Evolutionary conservation across 2,888 invertebrate genomes (phyloP).

Genomic region (Ligdia adustata): DNA sequence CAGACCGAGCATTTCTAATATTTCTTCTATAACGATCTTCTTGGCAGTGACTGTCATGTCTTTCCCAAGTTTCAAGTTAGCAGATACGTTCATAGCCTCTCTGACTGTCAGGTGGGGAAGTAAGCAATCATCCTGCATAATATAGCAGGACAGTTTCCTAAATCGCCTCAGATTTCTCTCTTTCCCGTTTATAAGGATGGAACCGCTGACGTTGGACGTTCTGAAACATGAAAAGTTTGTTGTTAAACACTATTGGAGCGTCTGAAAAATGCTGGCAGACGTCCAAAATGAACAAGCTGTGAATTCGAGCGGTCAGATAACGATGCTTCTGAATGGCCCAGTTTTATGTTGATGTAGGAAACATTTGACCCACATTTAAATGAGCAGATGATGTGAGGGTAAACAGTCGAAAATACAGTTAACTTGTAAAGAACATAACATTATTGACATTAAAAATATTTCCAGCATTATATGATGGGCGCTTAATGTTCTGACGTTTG

Average conservation of each 20-base stretch:
- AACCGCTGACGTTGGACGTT: conserved; percentile 93
- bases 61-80: conserved; percentile 95
- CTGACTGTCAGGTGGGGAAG: conserved; percentile 95
- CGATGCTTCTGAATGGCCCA: neutral
- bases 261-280: conserved; percentile 8
- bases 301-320: neutral
- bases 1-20: conserved; percentile 92
- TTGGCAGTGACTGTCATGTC: conserved; percentile 89
- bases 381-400: neutral
- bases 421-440: neutral
- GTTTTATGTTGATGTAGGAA: neutral
- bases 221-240: conserved; percentile 69
- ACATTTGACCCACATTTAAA: neutral
- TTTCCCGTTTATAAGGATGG: conserved; percentile 94
- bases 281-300: conserved; percentile 1
- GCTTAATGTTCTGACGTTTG: conserved; percentile 5
- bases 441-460: conserved; percentile 10
- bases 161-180: conserved; percentile 94
- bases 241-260: conserved; percentile 23
- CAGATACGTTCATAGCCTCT: conserved; percentile 97
- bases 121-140: conserved; percentile 97
- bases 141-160: conserved; percentile 97
- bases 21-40: conserved; percentile 92
- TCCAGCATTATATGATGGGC: neutral
- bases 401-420: neutral